Percentiles rank a stretch among this genome's conserved stretches.
These are phyloP conservation scores for Drosophila borborema DNA, from an alignment of 2,888 invertebrate species.

Conservation along the genomic window DNA sequence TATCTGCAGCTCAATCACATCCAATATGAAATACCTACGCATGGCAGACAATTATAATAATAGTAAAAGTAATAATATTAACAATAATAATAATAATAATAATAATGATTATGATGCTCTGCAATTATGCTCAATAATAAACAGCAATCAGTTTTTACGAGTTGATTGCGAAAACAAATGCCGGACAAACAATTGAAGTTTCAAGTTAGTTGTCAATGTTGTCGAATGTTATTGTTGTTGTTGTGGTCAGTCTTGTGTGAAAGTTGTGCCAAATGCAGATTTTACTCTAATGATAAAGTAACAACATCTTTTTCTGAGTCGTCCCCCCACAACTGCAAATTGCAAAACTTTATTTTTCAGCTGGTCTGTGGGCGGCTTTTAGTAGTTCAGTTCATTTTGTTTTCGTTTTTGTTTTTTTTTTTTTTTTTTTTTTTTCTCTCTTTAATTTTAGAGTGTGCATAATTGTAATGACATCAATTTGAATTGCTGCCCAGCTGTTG, in stretches of 20 bases:
- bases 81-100: conserved; percentile 16
- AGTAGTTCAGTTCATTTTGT: neutral
- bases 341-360: conserved; percentile 18
- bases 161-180: conserved; percentile 58
- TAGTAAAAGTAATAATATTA: neutral
- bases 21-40: conserved; percentile 4
- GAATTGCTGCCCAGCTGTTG: conserved; percentile 37
- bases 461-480: conserved; percentile 61
- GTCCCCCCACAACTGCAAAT: conserved; percentile 6
- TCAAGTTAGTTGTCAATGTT: conserved; percentile 46
- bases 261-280: conserved; percentile 78
- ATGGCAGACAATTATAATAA: neutral
- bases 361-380: conserved; percentile 34
- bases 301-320: conserved; percentile 7
- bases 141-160: conserved; percentile 53
- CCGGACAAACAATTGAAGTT: conserved; percentile 47
- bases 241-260: conserved; percentile 67
- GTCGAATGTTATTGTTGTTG: conserved; percentile 14
- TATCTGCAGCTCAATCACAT: conserved; percentile 1
- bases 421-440: too few species aligned
- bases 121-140: conserved; percentile 56
- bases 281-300: conserved; percentile 58
- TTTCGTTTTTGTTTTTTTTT: neutral
- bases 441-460: conserved; percentile 7
- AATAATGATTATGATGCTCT: conserved; percentile 31